Base-by-base conservation (phyloP, 2,797 vertebrate species). In the Neopelma chrysocephalum region DNA sequence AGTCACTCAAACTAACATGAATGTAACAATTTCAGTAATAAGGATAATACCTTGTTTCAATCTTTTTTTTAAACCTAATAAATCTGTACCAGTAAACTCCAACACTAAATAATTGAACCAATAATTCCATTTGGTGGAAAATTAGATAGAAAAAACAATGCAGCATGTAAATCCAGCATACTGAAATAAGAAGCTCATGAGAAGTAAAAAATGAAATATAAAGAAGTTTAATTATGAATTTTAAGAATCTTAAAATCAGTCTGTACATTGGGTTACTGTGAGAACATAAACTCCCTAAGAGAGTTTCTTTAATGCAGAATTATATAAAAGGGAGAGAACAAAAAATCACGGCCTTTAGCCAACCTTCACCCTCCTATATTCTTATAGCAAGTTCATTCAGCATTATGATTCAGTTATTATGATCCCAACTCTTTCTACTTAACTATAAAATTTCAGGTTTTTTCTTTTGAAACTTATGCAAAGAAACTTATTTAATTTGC, bases 81-180 rank as follows among this genome's bases (percentile, higher is more conserved):
- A 90, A 90, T 25, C 32, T 54, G 25, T 71, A 73, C 23, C 60
- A 83, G 58, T 45, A 77, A 89, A 90, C 6, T 3, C n/a, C 16
- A 77, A 43, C 40, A 84, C 36, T 84, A 82, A 85, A 58, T 84
- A 89, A 89, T 2, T 70, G 45, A 94, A 92, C 71, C 64, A 71
- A 61, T 43, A 82, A 57, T 27, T 93, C 48, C 42, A 72, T 71
- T 81, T 83, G 38, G 32, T 71, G 78, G 72, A 86, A 94, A 81
- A 48, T 75, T 45, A 48, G 83, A 80, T 32, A 71, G 36, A 89
- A 94, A 90, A 92, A 89, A 77, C 79, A 80, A 85, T 65, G 80
- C 12, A 26, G 19, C 29, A 87, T 22, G 50, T 54, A 87, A 79
- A 83, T 76, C 11, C 34, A 81, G 17, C 22, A 78, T 16, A 51